Base-by-base conservation (phyloP, 2,113 vertebrate genomes). In the Lipophrys pholis region DNA sequence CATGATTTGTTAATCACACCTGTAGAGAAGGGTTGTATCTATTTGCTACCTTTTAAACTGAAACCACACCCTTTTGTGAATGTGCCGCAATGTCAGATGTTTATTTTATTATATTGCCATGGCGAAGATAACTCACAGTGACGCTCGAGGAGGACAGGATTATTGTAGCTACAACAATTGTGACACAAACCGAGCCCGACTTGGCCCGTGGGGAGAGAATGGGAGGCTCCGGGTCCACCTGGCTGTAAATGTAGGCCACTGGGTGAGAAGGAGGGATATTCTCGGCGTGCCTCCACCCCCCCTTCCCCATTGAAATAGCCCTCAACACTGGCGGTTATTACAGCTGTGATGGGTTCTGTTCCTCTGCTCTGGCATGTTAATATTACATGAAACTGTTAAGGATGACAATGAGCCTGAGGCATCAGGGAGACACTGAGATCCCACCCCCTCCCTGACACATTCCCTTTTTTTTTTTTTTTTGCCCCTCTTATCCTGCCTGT, bases 361-460 rank as follows among this genome's bases (percentile, higher is more conserved):
- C 45, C 80, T 78, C 79, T 81, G 82, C 43, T 76, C 81, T 83
- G 79, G 90, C 85, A 87, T 81, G 86, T 92, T 91, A 91, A 92
- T 92, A 89, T 91, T 90, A 90, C 85, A 94, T 90, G 74, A 74
- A 85, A 85, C 84, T 89, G 87, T 91, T 91, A 79, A 73, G 68
- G 77, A 89, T 87, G 87, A 91, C 87, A 89, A 81, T 81, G 81
- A 56, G 86, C 87, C 82, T 15, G 14, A 61, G 88, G 89, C 78
- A 12, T 72, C 53, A 78, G 71, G 11, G 69, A 85, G 78, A 74
- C 87, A 46, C 52, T 38, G 15, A 38, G 41, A 36, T 36, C 17
- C 69, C 55, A 65, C 51, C 62, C 38, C 16, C 17, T 16, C 50
- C 59, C 21, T 50, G 46, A 61, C 59, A 78, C 49, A 80, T 73